Evolutionary conservation across 1,140 invertebrate species (phyloP).

Genomic region (Charaxes varanes): DNA sequence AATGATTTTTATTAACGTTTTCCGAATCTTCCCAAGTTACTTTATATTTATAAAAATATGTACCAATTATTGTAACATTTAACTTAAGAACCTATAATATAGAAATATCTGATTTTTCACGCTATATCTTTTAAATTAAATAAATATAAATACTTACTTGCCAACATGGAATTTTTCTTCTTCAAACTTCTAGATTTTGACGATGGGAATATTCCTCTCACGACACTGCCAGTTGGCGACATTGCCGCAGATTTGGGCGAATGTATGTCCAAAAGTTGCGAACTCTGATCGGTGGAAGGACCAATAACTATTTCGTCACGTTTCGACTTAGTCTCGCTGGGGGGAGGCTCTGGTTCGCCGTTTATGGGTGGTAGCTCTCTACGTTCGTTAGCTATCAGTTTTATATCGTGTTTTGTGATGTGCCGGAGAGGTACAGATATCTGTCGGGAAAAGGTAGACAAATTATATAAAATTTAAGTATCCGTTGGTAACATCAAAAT

Average conservation of each 20-base stretch:
- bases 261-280: too few relatives aligned
- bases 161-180: conserved; percentile 82
- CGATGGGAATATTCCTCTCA: conserved; percentile 53
- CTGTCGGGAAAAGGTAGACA: too few relatives aligned
- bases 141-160: conserved; percentile 82
- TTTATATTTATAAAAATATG: too few relatives aligned
- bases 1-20: too few relatives aligned
- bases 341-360: conserved; percentile 20
- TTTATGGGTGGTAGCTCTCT: conserved; percentile 49
- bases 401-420: conserved; percentile 64
- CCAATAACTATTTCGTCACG: conserved; percentile 17
- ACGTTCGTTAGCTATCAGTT: conserved; percentile 40
- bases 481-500: too few relatives aligned
- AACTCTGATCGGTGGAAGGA: conserved; percentile 3
- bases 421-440: conserved; percentile 44
- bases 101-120: too few relatives aligned
- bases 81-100: too few relatives aligned
- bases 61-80: too few relatives aligned
- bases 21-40: too few relatives aligned
- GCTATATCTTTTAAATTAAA: too few relatives aligned
- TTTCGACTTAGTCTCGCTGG: conserved; percentile 24
- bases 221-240: conserved; percentile 32
- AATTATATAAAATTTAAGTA: too few relatives aligned
- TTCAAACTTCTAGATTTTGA: conserved; percentile 70
- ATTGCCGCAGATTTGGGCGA: conserved; percentile 13